Percentiles rank a stretch among this genome's conserved stretches.
Evolutionary conservation across 1,140 invertebrate species (phyloP).

Genomic region (Drosophila pseudoobscura): DNA sequence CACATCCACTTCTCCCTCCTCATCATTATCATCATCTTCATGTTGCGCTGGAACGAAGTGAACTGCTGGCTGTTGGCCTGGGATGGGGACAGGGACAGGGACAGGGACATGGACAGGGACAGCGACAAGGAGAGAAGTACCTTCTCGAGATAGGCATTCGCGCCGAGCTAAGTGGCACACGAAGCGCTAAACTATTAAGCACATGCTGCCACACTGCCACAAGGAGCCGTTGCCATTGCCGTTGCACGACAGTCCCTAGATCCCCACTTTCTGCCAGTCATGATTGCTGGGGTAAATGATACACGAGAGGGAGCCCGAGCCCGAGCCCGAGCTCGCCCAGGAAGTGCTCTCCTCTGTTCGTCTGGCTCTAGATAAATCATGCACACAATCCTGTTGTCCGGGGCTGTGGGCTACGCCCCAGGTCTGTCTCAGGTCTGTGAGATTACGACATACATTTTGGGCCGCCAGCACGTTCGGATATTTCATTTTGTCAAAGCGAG

Average conservation of each 20-base stretch:
- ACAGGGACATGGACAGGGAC: conserved; percentile 1
- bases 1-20: conserved; percentile 17
- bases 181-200: conserved; percentile 75
- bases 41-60: conserved; percentile 18
- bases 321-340: conserved; percentile 24
- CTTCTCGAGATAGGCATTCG: conserved; percentile 27
- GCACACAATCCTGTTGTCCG: conserved; percentile 18
- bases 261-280: neutral
- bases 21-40: conserved; percentile 38
- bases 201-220: conserved; percentile 42
- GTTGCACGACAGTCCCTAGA: no score
- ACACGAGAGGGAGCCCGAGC: neutral
- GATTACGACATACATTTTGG: conserved; percentile 47
- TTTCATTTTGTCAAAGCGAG: conserved; percentile 33
- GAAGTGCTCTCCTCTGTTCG: conserved; percentile 29
- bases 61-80: conserved; percentile 11
- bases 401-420: no score
- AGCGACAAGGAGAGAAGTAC: conserved; percentile 11
- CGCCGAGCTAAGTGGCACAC: conserved; percentile 54
- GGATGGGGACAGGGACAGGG: no score
- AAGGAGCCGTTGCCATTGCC: conserved; percentile 4
- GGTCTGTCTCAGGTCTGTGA: conserved; percentile 18
- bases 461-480: conserved; percentile 36
- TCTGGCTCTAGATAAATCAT: conserved; percentile 43
- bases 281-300: conserved; percentile 17